A percentile compares a stretch with the other conserved stretches of the same genome.
These are phyloP conservation scores for Ceratosolen fusciceps DNA, from an alignment of 1,140 invertebrate species.

Conservation along the genomic window DNA sequence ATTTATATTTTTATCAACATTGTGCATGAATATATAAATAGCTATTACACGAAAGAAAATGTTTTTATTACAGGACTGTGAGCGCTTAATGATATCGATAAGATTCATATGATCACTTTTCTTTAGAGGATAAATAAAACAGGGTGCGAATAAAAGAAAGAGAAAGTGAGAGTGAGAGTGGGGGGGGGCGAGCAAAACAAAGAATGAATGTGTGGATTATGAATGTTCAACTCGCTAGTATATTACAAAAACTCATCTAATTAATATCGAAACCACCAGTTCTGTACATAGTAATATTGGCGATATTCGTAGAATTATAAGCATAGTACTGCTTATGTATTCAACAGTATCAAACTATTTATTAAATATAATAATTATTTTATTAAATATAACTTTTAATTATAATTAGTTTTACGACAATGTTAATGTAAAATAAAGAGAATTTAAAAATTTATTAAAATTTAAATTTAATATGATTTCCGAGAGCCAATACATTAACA, in stretches of 20 bases:
- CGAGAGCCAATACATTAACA: no score
- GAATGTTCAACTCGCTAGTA: background rate
- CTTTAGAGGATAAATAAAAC: background rate
- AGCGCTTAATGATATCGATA: no score
- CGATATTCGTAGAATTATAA: background rate
- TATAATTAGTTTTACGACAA: no score
- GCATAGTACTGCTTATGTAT: background rate
- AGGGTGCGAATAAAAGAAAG: background rate
- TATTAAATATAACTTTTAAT: background rate
- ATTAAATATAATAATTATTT: background rate
- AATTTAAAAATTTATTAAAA: no score
- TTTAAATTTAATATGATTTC: no score
- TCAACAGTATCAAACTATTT: background rate
- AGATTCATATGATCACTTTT: no score
- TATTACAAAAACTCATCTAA: slow-evolving; percentile 13
- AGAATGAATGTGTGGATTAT: background rate
- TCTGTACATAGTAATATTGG: background rate
- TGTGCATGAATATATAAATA: no score
- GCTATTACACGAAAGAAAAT: no score
- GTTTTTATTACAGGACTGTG: no score
- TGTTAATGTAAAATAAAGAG: no score
- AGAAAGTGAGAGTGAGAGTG: background rate
- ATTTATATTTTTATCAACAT: no score
- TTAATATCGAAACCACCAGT: background rate
- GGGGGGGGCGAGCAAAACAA: background rate